Evolutionary conservation across 2,113 vertebrate genomes (phyloP).

Genomic region (Xenopus tropicalis): UCB_Xtro_10.0 CM004445.2:142489501-142490000

Average conservation of each 20-base stretch:
- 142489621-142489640: no score
- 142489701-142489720: not conserved
- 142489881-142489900: slow-evolving; percentile 78
- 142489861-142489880: slow-evolving; percentile 73
- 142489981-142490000: slow-evolving; percentile 75
- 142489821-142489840: slow-evolving; percentile 70
- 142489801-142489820: slow-evolving; percentile 51
- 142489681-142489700: no score
- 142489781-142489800: slow-evolving; percentile 57
- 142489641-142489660: no score
- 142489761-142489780: slow-evolving; percentile 61
- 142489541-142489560: no score
- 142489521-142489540: no score
- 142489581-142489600: no score
- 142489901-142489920: slow-evolving; percentile 68
- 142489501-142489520: no score
- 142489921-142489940: slow-evolving; percentile 55
- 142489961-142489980: slow-evolving; percentile 74
- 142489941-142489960: slow-evolving; percentile 60
- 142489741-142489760: slow-evolving; percentile 52
- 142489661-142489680: no score
- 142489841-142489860: slow-evolving; percentile 75
- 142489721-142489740: slow-evolving; percentile 38
- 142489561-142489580: no score
- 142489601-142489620: no score